Percentiles rank a stretch among this genome's conserved stretches.
Conservation (phyloP, 2,888 invertebrate species). For the Uloborus plumipes region DNA sequence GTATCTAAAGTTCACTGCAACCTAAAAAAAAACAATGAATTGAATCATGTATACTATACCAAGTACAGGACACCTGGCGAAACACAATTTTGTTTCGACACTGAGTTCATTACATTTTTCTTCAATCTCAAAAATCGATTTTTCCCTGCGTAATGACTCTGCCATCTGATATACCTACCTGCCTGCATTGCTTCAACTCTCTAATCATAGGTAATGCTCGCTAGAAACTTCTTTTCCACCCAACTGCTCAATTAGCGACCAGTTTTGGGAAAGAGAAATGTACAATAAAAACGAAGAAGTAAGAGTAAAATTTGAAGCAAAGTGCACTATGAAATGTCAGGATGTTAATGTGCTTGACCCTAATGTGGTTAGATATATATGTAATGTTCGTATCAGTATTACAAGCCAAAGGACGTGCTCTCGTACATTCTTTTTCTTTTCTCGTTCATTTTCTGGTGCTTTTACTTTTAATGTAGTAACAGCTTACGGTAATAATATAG, state of each 20-base stretch:
- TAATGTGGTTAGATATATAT: slow-evolving; percentile 24
- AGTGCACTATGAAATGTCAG: slow-evolving; percentile 31
- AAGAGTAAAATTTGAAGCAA: neutral
- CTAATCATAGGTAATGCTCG: slow-evolving; percentile 40
- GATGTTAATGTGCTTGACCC: slow-evolving; percentile 57
- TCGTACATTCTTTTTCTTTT: neutral
- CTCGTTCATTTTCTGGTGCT: too few species aligned
- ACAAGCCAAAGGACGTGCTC: slow-evolving; percentile 1
- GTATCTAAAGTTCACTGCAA: too few species aligned
- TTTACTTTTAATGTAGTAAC: too few species aligned
- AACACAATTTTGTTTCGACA: too few species aligned
- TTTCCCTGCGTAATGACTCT: too few species aligned
- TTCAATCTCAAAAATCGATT: too few species aligned
- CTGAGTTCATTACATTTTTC: too few species aligned
- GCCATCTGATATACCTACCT: neutral
- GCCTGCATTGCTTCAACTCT: slow-evolving; percentile 3
- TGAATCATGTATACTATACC: too few species aligned
- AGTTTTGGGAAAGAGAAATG: slow-evolving; percentile 13
- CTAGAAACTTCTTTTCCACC: slow-evolving; percentile 7
- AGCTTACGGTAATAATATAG: too few species aligned
- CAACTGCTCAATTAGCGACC: slow-evolving; percentile 36
- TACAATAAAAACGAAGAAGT: slow-evolving; percentile 12
- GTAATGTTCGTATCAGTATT: slow-evolving; percentile 24
- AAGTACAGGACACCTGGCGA: too few species aligned
- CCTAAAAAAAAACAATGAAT: too few species aligned